phyloP scores from a whole-genome alignment of 2,888 invertebrate genomes.

The Azorinus chamasolen region DNA sequence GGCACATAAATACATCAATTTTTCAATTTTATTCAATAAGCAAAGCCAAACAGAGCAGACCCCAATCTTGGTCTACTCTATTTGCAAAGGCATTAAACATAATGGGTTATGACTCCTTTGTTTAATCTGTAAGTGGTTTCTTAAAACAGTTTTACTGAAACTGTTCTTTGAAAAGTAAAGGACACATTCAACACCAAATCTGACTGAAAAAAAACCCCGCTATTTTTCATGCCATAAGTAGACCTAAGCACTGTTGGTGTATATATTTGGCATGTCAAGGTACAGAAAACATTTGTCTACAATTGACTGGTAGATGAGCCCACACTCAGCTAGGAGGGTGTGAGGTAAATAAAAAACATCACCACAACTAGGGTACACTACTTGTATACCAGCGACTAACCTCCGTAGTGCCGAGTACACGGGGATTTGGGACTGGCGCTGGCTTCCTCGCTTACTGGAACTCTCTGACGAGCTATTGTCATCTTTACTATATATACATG shows the following conservation, averaged over 20 bases:
- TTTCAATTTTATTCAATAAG: too few species aligned
- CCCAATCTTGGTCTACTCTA: too few species aligned
- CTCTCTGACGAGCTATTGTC: conserved; percentile 14
- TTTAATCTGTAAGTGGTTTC: too few species aligned
- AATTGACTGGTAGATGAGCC: conserved; percentile 28
- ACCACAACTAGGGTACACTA: conserved; percentile 39
- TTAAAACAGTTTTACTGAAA: too few species aligned
- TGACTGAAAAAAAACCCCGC: too few species aligned
- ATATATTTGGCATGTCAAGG: conserved; percentile 40
- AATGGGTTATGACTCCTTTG: too few species aligned
- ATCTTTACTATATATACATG: conserved; percentile 37
- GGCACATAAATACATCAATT: too few species aligned
- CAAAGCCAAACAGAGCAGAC: too few species aligned
- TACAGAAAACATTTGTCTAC: conserved; percentile 24
- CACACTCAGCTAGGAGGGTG: conserved; percentile 49
- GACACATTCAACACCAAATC: too few species aligned
- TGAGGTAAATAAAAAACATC: conserved; percentile 26
- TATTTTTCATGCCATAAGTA: too few species aligned
- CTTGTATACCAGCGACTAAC: conserved; percentile 41
- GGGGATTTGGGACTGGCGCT: conserved; percentile 74
- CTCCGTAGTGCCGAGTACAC: conserved; percentile 71
- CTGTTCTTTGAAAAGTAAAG: too few species aligned
- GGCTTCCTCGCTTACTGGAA: conserved; percentile 27
- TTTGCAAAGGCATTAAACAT: too few species aligned
- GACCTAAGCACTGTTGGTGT: conserved; percentile 12